phyloP scores from a whole-genome alignment of 2,888 invertebrate genomes.

The Caenorhabditis panamensis region DNA sequence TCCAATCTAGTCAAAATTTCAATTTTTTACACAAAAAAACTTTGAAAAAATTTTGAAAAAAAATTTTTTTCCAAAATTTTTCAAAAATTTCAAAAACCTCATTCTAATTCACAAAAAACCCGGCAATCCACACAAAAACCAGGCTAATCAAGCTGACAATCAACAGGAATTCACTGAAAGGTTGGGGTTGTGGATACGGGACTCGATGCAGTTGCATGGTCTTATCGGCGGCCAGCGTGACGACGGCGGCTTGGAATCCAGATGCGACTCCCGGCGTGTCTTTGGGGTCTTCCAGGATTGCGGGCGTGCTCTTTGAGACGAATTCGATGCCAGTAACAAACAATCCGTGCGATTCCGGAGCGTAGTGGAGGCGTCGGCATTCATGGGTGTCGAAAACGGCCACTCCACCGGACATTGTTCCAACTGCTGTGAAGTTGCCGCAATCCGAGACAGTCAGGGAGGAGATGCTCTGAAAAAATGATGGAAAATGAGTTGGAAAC shows the following conservation, averaged over 20 bases:
- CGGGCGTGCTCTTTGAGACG: constrained; percentile 82
- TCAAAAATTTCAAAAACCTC: too few species aligned
- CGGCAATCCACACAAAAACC: constrained; percentile 53
- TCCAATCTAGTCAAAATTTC: too few species aligned
- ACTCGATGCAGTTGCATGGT: constrained; percentile 75
- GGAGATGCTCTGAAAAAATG: constrained; percentile 78
- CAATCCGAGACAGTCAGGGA: constrained; percentile 85
- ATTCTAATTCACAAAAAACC: constrained; percentile 17
- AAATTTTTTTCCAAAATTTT: too few species aligned
- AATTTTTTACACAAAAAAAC: too few species aligned
- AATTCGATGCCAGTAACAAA: constrained; percentile 97
- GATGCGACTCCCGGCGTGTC: constrained; percentile 69
- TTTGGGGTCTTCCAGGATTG: constrained; percentile 32
- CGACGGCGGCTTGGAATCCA: constrained; percentile 68
- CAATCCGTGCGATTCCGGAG: constrained; percentile 87
- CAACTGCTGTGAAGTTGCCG: constrained; percentile 90
- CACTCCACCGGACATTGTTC: constrained; percentile 82
- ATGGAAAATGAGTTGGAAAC: too few species aligned
- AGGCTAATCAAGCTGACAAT: constrained; percentile 56
- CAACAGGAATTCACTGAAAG: constrained; percentile 62
- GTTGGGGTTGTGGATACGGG: constrained; percentile 54
- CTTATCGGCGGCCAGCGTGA: constrained; percentile 79
- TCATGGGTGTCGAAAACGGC: constrained; percentile 70
- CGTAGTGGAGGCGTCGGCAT: constrained; percentile 56
- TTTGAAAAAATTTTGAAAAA: too few species aligned